Evolutionary conservation across 2,797 vertebrate species (phyloP).

Genomic region (Otolemur crassicaudatus): DNA sequence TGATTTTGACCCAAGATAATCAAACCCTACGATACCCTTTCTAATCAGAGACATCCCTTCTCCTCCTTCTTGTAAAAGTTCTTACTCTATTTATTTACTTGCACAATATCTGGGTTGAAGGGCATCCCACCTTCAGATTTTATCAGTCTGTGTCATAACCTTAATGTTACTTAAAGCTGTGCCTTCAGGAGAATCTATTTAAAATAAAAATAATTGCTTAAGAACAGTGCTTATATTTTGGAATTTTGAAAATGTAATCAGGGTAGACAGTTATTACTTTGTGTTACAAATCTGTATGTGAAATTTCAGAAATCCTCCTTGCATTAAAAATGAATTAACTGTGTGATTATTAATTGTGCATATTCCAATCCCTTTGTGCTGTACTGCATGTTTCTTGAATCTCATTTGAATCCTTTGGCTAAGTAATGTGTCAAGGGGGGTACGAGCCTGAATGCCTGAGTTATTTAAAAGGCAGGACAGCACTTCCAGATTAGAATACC

Average conservation of each 20-base stretch:
- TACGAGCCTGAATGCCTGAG: slow-evolving; percentile 96
- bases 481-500: slow-evolving; percentile 98
- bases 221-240: slow-evolving; percentile 77
- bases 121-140: slow-evolving; percentile 74
- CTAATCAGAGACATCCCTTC: background rate
- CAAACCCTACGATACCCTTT: background rate
- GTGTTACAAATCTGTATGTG: slow-evolving; percentile 90
- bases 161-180: slow-evolving; percentile 66
- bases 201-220: slow-evolving; percentile 79
- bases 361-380: slow-evolving; percentile 99
- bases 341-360: slow-evolving; percentile 99
- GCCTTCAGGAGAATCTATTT: slow-evolving; percentile 63
- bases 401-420: slow-evolving; percentile 98
- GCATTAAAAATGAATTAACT: slow-evolving; percentile 99
- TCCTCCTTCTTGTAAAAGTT: slow-evolving; percentile 57
- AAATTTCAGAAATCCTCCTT: slow-evolving; percentile 91
- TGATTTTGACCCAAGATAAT: slow-evolving; percentile 49
- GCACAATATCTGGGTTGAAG: slow-evolving; percentile 47
- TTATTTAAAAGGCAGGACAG: slow-evolving; percentile 99
- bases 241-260: slow-evolving; percentile 86
- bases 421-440: slow-evolving; percentile 98
- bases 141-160: slow-evolving; percentile 72
- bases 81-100: slow-evolving; percentile 52
- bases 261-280: slow-evolving; percentile 88
- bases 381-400: slow-evolving; percentile 98